phyloP scores from a whole-genome alignment of 2,797 vertebrate genomes.

The Sphaeramia orbicularis region DNA sequence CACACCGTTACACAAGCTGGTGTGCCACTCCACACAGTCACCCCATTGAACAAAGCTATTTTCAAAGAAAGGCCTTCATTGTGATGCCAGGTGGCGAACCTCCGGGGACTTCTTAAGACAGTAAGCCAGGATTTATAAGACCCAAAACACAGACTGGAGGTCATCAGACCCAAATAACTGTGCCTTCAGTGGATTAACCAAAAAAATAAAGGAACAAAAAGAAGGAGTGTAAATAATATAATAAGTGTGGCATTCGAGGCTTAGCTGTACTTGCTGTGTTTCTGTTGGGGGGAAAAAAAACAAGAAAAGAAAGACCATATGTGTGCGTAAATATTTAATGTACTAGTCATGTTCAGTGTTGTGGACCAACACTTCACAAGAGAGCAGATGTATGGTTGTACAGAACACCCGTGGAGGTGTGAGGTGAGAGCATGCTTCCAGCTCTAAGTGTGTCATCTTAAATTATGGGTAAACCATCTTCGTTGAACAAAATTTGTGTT shows the following conservation, averaged over 20 bases:
- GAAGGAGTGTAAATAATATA: conserved; percentile 16
- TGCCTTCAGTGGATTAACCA: conserved; percentile 48
- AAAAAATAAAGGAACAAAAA: conserved; percentile 13
- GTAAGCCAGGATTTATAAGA: conserved; percentile 74
- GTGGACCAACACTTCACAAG: not conserved
- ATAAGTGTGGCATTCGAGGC: not conserved
- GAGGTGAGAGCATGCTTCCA: not conserved
- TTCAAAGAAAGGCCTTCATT: conserved; percentile 64
- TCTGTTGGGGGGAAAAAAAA: conserved; percentile 12
- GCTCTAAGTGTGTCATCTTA: not conserved
- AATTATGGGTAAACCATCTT: too few species aligned
- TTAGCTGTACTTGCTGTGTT: not conserved
- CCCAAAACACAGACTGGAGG: conserved; percentile 54
- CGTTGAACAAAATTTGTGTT: too few species aligned
- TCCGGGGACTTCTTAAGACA: conserved; percentile 76
- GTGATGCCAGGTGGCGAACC: conserved; percentile 77
- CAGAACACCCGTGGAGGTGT: not conserved
- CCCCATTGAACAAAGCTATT: conserved; percentile 54
- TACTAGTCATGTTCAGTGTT: not conserved
- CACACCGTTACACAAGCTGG: conserved; percentile 46
- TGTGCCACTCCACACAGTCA: conserved; percentile 45
- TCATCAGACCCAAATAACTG: conserved; percentile 39
- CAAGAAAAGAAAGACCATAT: not conserved
- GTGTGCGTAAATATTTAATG: not conserved
- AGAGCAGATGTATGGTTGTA: not conserved